phyloP scores from a whole-genome alignment of 2,888 invertebrate species.

The Clitarchus hookeri region DNA sequence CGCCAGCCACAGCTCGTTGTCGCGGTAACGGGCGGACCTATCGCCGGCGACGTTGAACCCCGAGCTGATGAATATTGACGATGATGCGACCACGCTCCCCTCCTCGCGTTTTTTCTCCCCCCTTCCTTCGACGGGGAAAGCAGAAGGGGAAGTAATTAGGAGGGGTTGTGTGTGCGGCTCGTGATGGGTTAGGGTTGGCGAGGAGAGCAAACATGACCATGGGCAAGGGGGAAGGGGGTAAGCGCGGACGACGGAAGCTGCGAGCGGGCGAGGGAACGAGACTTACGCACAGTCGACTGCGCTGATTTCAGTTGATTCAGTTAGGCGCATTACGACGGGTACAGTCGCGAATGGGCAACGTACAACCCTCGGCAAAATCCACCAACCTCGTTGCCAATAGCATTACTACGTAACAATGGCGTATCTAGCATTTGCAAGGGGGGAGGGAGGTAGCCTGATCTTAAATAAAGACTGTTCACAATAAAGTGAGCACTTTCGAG shows the following conservation, averaged over 20 bases:
- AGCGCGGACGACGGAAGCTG: not conserved
- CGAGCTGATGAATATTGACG: not conserved
- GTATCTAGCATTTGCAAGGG: no score
- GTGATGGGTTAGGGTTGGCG: not conserved
- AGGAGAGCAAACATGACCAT: not conserved
- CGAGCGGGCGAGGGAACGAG: not conserved
- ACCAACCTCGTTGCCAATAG: no score
- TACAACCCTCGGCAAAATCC: not conserved
- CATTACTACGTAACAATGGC: no score
- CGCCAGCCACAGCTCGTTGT: not conserved
- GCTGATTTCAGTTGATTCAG: slow-evolving; percentile 14
- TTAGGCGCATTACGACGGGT: slow-evolving; percentile 4
- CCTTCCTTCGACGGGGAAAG: not conserved
- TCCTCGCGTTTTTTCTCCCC: not conserved
- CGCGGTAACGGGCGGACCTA: not conserved
- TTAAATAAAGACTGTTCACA: no score
- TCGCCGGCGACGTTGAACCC: not conserved
- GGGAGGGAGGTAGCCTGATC: no score
- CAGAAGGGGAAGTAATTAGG: not conserved
- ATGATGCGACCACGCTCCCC: not conserved
- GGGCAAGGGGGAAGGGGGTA: not conserved
- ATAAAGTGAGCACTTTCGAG: no score
- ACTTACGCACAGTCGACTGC: not conserved
- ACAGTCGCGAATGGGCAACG: not conserved
- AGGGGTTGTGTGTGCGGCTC: not conserved